Evolutionary conservation across 2,113 vertebrate genomes (phyloP), one percentile per base, ranked within the genome.

Genomic region (Edolisoma coerulescens): DNA sequence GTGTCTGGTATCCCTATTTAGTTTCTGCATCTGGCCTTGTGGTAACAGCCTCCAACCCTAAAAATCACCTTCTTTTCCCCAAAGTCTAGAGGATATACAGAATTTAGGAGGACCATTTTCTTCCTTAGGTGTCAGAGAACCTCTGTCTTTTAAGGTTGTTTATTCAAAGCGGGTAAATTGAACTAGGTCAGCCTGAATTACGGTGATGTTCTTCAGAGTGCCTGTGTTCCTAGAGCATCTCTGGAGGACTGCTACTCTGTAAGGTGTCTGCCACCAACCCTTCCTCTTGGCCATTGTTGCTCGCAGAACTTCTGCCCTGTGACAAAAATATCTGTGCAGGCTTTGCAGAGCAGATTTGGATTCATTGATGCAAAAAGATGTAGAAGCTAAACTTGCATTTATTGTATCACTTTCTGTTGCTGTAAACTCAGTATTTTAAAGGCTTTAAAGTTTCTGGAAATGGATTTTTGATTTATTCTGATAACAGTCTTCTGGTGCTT

Each of bases 401-500:
- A 59, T 74, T 84, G 12, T 67, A 74, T 61, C 44, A 26, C 32
- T 84, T 77, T 83, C 64, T 95, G 1, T 67, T 87, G 74, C 65
- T 87, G n/a, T 52, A 23, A 81, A 86, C 24, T 63, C 56, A 42
- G 37, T 88, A n/a, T 92, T 93, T 94, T 84, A 59, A 90, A 78
- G 24, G 20, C 33, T 88, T 39, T 77, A 33, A 45, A 68, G 33
- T 67, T 84, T 82, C 77, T 76, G 45, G 59, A 79, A 89, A 79
- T 69, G 61, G 61, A 45, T 59, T 91, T 95, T 81, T 82, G 9
- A 49, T 94, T 96, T 95, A 71, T 94, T 91, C 47, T 84, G 52
- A 64, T 71, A 87, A 64, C 13, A 87, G 35, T 49, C 47, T 92
- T 94, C 64, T 86, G 68, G 44, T 83, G 45, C 52, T 89, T 75